Conservation (phyloP, 2,888 invertebrate species). For the Drosophila rellima region DNA sequence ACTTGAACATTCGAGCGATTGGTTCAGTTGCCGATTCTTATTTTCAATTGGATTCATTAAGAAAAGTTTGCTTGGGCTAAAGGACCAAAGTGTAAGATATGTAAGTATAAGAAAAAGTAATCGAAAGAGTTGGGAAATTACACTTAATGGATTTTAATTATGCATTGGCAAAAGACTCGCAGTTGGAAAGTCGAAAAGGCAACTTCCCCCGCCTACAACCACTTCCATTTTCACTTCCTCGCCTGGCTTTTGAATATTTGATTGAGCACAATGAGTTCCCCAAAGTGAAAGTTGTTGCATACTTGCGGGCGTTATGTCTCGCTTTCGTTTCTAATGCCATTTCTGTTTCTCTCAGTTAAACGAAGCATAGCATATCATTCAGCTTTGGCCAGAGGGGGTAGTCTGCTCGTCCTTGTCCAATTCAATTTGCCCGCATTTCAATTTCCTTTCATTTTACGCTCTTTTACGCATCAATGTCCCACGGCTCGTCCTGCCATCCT, state of each 20-base stretch:
- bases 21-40: conserved; percentile 21
- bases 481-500: conserved; percentile 43
- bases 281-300: conserved; percentile 72
- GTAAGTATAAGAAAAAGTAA: conserved; percentile 34
- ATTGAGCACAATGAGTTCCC: conserved; percentile 63
- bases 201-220: conserved; percentile 19
- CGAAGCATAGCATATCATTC: conserved; percentile 62
- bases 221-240: conserved; percentile 8
- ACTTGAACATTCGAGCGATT: neutral
- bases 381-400: conserved; percentile 20
- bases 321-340: conserved; percentile 19
- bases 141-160: conserved; percentile 81
- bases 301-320: conserved; percentile 51
- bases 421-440: conserved; percentile 79
- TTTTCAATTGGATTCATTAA: conserved; percentile 62
- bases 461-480: conserved; percentile 63
- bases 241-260: conserved; percentile 61
- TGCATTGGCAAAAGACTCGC: conserved; percentile 61
- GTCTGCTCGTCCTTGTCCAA: conserved; percentile 51
- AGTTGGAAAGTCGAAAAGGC: conserved; percentile 56
- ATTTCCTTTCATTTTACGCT: conserved; percentile 82
- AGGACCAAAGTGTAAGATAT: conserved; percentile 8
- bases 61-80: conserved; percentile 52
- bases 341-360: conserved; percentile 54
- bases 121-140: conserved; percentile 69